Base-by-base conservation (phyloP, 2,113 vertebrate genomes). In the Elephantulus edwardii region DNA sequence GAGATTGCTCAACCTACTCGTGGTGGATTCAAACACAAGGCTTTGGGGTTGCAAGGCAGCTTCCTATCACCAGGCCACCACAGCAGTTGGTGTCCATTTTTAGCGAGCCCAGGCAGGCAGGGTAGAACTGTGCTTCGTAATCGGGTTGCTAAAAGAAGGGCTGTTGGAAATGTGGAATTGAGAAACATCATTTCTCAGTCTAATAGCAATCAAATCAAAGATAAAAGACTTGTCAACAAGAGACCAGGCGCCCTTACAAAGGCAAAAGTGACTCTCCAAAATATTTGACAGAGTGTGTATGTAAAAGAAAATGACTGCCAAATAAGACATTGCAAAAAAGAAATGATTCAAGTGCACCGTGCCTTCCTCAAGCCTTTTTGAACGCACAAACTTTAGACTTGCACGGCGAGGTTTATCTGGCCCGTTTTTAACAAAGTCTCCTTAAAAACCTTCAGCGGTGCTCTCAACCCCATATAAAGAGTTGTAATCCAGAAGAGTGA, bases 261-360 rank as follows among this genome's bases (percentile, higher is more conserved):
- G 58, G 89, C 60, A 83, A 84, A 89, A 84, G 80, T 76, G 71
- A 42, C 54, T 90, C 33, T 28, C 14, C 4, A 5, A 95, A 94
- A n/a, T n/a, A n/a, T n/a, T n/a, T n/a, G n/a, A n/a, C n/a, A n/a
- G n/a, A n/a, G n/a, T n/a, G n/a, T n/a, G n/a, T n/a, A n/a, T n/a
- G n/a, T n/a, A n/a, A n/a, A n/a, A n/a, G n/a, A n/a, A 76, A 86
- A 80, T 24, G 58, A 38, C 58, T 22, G 42, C 83, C 86, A 83
- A 71, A 58, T 85, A 88, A 87, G 72, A 68, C 24, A 64, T 10
- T 54, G 74, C 33, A 79, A 89, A 85, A n/a, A 84, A 86, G 66
- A 84, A 79, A 50, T 2, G 5, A 17, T 79, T 12, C 24, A 40
- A 60, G 86, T 46, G 28, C 71, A 5, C 6, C 10, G 48, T 26